Percentiles rank a stretch among this genome's conserved stretches.
These are phyloP conservation scores for Lordiphosa mommai DNA, from an alignment of 1,140 invertebrate genomes.

Conservation along the genomic window DNA sequence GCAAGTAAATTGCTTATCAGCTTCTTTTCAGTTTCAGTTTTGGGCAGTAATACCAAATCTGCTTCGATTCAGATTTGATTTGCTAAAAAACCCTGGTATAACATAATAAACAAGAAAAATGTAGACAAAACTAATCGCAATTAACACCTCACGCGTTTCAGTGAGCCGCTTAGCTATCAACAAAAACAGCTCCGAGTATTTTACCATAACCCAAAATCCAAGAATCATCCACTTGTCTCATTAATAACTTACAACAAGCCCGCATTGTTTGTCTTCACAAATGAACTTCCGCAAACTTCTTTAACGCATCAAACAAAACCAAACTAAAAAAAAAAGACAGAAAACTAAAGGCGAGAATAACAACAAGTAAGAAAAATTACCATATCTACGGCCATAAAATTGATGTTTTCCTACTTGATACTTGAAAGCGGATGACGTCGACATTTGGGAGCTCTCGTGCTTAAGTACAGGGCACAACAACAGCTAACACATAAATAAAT, in stretches of 20 bases:
- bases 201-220: background rate
- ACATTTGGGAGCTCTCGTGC: conserved; percentile 18
- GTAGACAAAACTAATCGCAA: too few relatives aligned
- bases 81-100: too few relatives aligned
- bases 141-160: background rate
- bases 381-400: conserved; percentile 39
- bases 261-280: background rate
- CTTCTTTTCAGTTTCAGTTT: too few relatives aligned
- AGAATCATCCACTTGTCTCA: conserved; percentile 10
- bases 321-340: too few relatives aligned
- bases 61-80: too few relatives aligned
- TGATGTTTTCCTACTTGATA: conserved; percentile 41
- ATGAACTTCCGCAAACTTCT: conserved; percentile 11
- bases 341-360: background rate
- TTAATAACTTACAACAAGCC: conserved; percentile 7
- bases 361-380: conserved; percentile 3
- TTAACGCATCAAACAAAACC: background rate
- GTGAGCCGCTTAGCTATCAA: background rate
- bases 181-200: background rate
- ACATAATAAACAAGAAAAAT: too few relatives aligned
- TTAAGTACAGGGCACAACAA: conserved; percentile 30
- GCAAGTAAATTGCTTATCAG: too few relatives aligned
- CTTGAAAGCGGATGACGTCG: conserved; percentile 22
- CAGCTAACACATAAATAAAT: conserved; percentile 20
- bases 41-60: too few relatives aligned